Base-by-base conservation (phyloP, 2,113 vertebrate species). In the Mugil cephalus region DNA sequence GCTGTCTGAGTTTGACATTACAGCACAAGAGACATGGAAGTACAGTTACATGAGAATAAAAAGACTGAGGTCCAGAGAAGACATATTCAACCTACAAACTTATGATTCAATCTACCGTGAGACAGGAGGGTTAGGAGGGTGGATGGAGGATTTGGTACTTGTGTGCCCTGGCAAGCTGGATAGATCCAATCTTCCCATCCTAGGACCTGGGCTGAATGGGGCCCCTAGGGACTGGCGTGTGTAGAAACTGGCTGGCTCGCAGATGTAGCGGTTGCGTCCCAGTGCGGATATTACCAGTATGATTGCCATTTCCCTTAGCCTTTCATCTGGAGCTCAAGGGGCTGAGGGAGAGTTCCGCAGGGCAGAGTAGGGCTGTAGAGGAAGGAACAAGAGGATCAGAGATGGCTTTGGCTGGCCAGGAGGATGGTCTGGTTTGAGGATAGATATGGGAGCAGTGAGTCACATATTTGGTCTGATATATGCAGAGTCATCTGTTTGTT, bases 291-390 rank as follows among this genome's bases (percentile, higher is more conserved):
- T 93, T 89, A 90, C 59, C 81, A 77, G 80, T 72, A 79, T 60
- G 82, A 81, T 65, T 85, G 88, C 83, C 86, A 92, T 93, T 93
- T 92, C 90, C 89, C 72, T 75, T 69, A 55, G 79, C 66, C 74
- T 91, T 93, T 92, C 84, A 92, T 92, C 70, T 87, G 58, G 54
- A 80, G 83, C 84, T 90, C 86, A 87, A 75, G 69, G 83, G 79
- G 63, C 66, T 79, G 68, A 79, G 68, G 18, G 40, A 24, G 56
- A 64, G 56, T 64, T 85, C 87, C 51, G 45, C 55, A 15, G 80
- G 80, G 80, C 80, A 87, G 64, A 77, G 54, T 12, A 21, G 51
- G 62, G 67, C 65, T 77, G 62, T 72, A 78, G 64, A 59, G 69
- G 77, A 73, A 81, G 79, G 79, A 87, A 85, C 79, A 69, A 59